Conservation (phyloP, 2,888 invertebrate genomes). For the Alitta virens region DNA sequence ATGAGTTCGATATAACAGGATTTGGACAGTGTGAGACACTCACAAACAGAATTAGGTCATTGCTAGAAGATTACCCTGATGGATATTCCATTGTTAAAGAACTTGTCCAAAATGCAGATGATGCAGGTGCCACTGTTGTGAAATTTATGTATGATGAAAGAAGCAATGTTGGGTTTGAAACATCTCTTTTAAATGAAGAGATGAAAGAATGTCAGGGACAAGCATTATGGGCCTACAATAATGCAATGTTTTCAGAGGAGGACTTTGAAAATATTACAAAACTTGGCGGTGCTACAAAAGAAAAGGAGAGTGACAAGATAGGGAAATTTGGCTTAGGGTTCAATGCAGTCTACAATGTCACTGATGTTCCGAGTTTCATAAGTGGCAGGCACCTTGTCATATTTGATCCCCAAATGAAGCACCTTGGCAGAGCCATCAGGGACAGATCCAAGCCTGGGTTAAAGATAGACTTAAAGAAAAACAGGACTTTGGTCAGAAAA, state of each 20-base stretch:
- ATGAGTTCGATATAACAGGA: slow-evolving; percentile 29
- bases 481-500: slow-evolving; percentile 29
- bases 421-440: slow-evolving; percentile 33
- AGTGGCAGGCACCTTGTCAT: slow-evolving; percentile 40
- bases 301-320: slow-evolving; percentile 36
- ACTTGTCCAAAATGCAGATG: slow-evolving; percentile 48
- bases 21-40: slow-evolving; percentile 44
- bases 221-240: slow-evolving; percentile 44
- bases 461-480: slow-evolving; percentile 30
- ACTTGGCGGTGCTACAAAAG: slow-evolving; percentile 44
- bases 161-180: slow-evolving; percentile 29
- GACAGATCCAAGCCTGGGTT: slow-evolving; percentile 34
- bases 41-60: slow-evolving; percentile 33
- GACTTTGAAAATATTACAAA: slow-evolving; percentile 42
- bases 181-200: slow-evolving; percentile 33
- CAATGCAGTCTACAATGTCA: slow-evolving; percentile 51
- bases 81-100: slow-evolving; percentile 46
- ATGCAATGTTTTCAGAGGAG: slow-evolving; percentile 37
- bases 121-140: slow-evolving; percentile 43
- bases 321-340: slow-evolving; percentile 51
- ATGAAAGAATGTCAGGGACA: slow-evolving; percentile 44
- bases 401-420: slow-evolving; percentile 47
- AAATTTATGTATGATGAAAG: slow-evolving; percentile 43
- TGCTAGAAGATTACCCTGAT: slow-evolving; percentile 43
- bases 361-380: slow-evolving; percentile 49